phyloP scores from a whole-genome alignment of 2,797 vertebrate species.

The Oreochromis mossambicus region DNA sequence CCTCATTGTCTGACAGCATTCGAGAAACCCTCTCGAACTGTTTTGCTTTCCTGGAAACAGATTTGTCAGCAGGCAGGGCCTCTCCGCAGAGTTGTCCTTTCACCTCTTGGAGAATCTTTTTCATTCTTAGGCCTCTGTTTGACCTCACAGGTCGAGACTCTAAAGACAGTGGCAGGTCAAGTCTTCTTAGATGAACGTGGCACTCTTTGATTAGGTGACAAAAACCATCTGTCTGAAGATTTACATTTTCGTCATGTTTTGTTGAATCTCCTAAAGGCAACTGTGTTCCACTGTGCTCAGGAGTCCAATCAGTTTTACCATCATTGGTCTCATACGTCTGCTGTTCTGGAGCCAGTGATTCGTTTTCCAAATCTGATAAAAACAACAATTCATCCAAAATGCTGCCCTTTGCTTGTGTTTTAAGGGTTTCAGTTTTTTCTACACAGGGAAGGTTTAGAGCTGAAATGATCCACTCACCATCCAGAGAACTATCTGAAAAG shows the following conservation, averaged over 20 bases:
- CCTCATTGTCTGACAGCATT: neutral
- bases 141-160: slow-evolving; percentile 15
- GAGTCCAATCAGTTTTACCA: neutral
- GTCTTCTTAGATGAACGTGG: slow-evolving; percentile 1
- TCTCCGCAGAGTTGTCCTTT: neutral
- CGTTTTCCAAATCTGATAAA: neutral
- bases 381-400: neutral
- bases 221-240: neutral
- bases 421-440: neutral
- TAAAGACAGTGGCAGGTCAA: neutral
- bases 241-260: neutral
- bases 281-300: neutral
- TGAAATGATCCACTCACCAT: slow-evolving; percentile 36
- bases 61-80: neutral
- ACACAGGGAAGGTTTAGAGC: slow-evolving; percentile 25
- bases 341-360: neutral
- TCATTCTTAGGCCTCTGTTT: slow-evolving; percentile 48
- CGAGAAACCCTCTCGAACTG: accelerated
- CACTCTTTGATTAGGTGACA: neutral
- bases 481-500: slow-evolving; percentile 31
- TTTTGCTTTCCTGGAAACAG: neutral
- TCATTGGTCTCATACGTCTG: neutral
- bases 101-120: slow-evolving; percentile 34
- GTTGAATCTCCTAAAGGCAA: neutral
- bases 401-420: neutral